Evolutionary conservation across 2,113 vertebrate genomes (phyloP).

Genomic region (Alces alces): DNA sequence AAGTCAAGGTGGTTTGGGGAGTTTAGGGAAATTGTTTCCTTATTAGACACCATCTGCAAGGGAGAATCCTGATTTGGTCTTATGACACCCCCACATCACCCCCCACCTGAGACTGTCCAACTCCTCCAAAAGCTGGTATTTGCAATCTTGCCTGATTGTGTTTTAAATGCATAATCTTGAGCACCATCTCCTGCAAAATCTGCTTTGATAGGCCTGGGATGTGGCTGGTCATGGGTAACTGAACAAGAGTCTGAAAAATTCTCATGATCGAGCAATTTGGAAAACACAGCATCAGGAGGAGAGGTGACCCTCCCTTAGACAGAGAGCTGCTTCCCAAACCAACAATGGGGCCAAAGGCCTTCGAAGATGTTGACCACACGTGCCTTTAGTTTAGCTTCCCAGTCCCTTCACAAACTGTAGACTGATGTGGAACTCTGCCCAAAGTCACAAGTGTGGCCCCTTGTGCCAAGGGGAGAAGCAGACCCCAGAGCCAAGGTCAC

Average conservation of each 20-base stretch:
- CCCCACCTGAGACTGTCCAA: background rate
- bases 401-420: background rate
- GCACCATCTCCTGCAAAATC: background rate
- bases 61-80: background rate
- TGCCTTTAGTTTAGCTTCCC: accelerated
- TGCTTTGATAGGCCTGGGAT: background rate
- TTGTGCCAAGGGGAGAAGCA: background rate
- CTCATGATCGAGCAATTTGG: background rate
- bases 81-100: background rate
- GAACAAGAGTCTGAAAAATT: background rate
- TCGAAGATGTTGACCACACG: accelerated
- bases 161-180: background rate
- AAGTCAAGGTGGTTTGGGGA: background rate
- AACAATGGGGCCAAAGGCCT: background rate
- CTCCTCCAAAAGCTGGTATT: background rate
- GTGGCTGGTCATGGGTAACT: background rate
- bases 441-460: background rate
- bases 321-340: background rate
- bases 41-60: background rate
- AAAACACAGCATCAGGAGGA: background rate
- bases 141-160: background rate
- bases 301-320: background rate
- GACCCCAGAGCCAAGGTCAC: background rate
- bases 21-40: background rate
- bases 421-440: background rate